Percentiles rank a stretch among this genome's conserved stretches.
These are phyloP conservation scores for Parotocinclus haroldoi DNA, from an alignment of 2,797 vertebrate species.

Conservation along the genomic window DNA sequence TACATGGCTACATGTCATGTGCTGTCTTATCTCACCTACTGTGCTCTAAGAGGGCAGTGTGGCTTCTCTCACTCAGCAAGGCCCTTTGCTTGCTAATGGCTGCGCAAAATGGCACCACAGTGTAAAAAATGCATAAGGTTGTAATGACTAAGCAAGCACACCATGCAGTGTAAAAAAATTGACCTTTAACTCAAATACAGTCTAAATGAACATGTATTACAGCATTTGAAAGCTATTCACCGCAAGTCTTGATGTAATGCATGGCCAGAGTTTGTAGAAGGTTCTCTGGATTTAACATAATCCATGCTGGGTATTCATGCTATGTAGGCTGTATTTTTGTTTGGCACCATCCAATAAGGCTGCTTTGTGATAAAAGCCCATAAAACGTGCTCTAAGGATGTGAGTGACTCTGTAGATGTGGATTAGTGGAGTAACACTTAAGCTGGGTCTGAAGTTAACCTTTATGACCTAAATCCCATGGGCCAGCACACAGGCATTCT, in stretches of 20 bases:
- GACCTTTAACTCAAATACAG: conserved; percentile 11
- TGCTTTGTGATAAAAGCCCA: conserved; percentile 34
- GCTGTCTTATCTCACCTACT: conserved; percentile 57
- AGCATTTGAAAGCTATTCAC: conserved; percentile 38
- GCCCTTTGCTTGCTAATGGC: conserved; percentile 54
- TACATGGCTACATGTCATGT: conserved; percentile 44
- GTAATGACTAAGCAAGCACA: not conserved
- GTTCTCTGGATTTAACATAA: conserved; percentile 39
- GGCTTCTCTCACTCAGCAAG: conserved; percentile 47
- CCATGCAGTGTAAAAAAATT: conserved; percentile 5
- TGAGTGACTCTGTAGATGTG: conserved; percentile 52
- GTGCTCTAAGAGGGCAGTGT: conserved; percentile 6
- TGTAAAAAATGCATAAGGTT: conserved; percentile 1
- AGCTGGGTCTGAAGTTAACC: conserved; percentile 56
- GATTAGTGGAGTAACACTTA: conserved; percentile 58
- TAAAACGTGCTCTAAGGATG: conserved; percentile 28
- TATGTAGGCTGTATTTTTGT: conserved; percentile 30
- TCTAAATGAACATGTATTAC: conserved; percentile 33
- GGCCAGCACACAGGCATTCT: conserved; percentile 50
- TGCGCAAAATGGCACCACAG: conserved; percentile 35
- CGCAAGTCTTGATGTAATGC: conserved; percentile 18
- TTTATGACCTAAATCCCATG: conserved; percentile 53
- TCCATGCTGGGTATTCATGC: conserved; percentile 22
- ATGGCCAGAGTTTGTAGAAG: conserved; percentile 10
- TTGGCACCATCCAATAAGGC: conserved; percentile 20